Evolutionary conservation across 2,888 invertebrate species (phyloP), one percentile per base, ranked within the genome.

Genomic region (Apeira syringaria): DNA sequence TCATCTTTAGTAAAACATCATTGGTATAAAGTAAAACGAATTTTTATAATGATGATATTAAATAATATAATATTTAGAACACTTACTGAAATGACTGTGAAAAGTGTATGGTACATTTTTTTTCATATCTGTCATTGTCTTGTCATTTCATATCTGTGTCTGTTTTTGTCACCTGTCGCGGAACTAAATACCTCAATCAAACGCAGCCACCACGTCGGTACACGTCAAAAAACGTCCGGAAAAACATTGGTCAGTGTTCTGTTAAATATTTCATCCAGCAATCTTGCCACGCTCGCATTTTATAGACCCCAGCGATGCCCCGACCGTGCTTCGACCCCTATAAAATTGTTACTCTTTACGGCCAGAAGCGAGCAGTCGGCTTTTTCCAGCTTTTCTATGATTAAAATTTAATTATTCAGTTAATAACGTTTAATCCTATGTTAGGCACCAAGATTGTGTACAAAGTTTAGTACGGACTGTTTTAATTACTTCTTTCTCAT

Each of bases 211-310:
- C 20, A 35, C 27, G 27, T 29, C n/a, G n/a, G n/a, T n/a, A n/a
- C n/a, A 39, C 31, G 36, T 35, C 29, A 29, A 22, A 20, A 26
- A 36, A 42, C 25, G 38, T 33, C 15, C 29, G 11, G 25, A 27
- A 46, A 35, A 45, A 29, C 36, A 56, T 54, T 44, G 68, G 72
- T 61, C 67, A 62, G 60, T 49, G 46, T 43, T 34, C 51, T 59
- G 57, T 64, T 76, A 63, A 78, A 78, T 76, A 73, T 79, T 78
- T 76, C 60, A 76, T 71, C 56, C 56, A 53, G 69, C 68, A 73
- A 76, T 76, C 68, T 66, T 50, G 53, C 64, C 47, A 47, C 54
- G 49, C 50, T 57, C 45, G 51, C 45, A 44, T 64, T 76, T 78
- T 74, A 74, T 74, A 64, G 66, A 54, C 11, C 54, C 44, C 18